Conservation (phyloP, 2,113 vertebrate genomes). For the Pachypanchax playfairii region DNA sequence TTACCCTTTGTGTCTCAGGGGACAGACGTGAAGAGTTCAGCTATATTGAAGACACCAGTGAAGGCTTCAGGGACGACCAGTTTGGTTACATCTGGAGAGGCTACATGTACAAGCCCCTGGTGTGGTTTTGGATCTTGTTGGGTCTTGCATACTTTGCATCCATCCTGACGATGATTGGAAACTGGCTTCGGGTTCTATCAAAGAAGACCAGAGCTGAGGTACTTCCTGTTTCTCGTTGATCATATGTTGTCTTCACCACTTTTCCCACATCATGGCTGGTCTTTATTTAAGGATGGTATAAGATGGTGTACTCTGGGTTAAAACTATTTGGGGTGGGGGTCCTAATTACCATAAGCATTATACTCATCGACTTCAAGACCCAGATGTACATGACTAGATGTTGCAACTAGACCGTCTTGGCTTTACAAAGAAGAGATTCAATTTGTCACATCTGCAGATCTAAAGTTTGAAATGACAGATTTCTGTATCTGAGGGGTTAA, state of each 20-base stretch:
- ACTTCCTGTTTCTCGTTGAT: slow-evolving; percentile 10
- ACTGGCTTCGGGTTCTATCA: slow-evolving; percentile 89
- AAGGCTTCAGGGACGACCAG: neutral
- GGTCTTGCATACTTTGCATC: slow-evolving; percentile 93
- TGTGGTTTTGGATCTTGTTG: slow-evolving; percentile 92
- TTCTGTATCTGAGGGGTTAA: neutral
- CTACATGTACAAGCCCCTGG: slow-evolving; percentile 88
- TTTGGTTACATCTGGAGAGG: slow-evolving; percentile 49
- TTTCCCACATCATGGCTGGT: slow-evolving; percentile 1
- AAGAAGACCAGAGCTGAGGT: slow-evolving; percentile 87
- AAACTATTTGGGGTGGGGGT: too few species aligned
- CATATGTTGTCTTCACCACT: neutral
- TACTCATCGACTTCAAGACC: too few species aligned
- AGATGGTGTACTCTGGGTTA: too few species aligned
- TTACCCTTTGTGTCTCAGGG: slow-evolving; percentile 53
- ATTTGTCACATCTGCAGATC: too few species aligned
- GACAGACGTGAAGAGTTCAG: slow-evolving; percentile 6
- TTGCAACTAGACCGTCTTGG: too few species aligned
- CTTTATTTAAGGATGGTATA: too few species aligned
- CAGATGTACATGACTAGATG: too few species aligned
- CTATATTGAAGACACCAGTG: neutral
- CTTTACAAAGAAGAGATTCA: too few species aligned
- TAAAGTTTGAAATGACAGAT: too few species aligned
- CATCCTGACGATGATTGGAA: slow-evolving; percentile 90
- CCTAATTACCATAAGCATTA: too few species aligned